These are phyloP conservation scores for Ciconia boyciana DNA, from an alignment of 2,113 vertebrate species.

Conservation along the genomic window DNA sequence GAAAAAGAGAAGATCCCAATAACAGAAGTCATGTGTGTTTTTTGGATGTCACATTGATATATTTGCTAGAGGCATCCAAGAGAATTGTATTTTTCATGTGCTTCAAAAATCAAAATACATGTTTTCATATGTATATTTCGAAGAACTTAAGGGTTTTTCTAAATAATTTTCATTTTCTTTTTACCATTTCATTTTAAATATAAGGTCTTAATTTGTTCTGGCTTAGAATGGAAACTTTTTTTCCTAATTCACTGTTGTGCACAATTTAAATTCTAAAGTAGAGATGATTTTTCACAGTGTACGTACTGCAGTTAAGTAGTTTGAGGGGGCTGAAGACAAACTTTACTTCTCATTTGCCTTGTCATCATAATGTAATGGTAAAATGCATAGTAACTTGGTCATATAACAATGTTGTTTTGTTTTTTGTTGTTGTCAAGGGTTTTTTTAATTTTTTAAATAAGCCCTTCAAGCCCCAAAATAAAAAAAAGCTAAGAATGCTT, in stretches of 20 bases:
- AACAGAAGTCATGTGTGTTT: neutral
- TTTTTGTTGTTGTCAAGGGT: neutral
- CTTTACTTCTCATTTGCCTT: neutral
- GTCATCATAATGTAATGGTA: neutral
- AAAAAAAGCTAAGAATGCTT: neutral
- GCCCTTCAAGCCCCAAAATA: neutral
- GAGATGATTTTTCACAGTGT: neutral
- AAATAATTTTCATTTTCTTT: neutral
- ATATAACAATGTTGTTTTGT: neutral
- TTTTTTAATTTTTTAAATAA: neutral
- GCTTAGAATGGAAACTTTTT: neutral
- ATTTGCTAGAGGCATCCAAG: neutral
- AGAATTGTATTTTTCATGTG: neutral
- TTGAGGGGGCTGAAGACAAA: neutral
- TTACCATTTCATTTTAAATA: neutral
- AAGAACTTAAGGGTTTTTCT: neutral
- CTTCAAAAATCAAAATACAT: neutral
- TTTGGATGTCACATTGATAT: neutral
- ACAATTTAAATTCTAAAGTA: neutral
- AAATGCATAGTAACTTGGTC: neutral
- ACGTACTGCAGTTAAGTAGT: neutral
- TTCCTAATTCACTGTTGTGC: neutral
- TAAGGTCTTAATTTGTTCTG: neutral
- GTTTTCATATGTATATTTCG: neutral
- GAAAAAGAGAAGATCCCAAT: neutral